Conservation (phyloP, 2,797 vertebrate genomes). For the Cossypha dichroa region DNA sequence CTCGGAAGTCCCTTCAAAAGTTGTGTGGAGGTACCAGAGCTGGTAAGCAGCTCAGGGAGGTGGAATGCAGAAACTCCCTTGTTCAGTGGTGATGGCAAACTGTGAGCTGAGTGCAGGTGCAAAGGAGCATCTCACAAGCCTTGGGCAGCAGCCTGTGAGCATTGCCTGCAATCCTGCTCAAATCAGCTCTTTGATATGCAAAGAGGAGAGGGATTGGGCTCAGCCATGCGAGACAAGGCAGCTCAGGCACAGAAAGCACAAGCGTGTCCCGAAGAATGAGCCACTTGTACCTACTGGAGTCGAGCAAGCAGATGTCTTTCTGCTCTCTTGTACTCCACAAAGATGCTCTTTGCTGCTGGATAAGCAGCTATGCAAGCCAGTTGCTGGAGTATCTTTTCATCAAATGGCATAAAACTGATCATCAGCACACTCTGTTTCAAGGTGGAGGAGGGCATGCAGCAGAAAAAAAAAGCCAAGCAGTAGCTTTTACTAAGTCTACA, state of each 20-base stretch:
- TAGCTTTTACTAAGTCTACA: not conserved
- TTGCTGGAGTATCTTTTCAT: not conserved
- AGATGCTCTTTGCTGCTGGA: not conserved
- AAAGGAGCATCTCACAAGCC: not conserved
- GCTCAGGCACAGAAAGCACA: not conserved
- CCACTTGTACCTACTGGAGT: conserved; percentile 23
- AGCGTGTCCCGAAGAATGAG: not conserved
- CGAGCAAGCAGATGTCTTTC: conserved; percentile 1
- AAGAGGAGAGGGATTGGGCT: not conserved
- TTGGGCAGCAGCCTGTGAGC: not conserved
- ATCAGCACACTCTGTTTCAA: not conserved
- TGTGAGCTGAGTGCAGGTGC: not conserved
- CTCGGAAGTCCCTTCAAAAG: not conserved
- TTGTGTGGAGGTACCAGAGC: not conserved
- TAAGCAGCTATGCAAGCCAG: not conserved
- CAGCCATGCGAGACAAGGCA: not conserved
- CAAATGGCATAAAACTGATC: not conserved
- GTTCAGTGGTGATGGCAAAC: not conserved
- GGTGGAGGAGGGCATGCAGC: not conserved
- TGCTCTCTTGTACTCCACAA: not conserved
- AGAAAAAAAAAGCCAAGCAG: not conserved
- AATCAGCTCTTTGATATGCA: conserved; percentile 6
- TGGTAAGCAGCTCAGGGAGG: not conserved
- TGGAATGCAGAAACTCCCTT: not conserved
- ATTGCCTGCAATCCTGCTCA: not conserved